A percentile compares a stretch with the other conserved stretches of the same genome.
These are phyloP conservation scores for Chaetogeoica ovagalla DNA, from an alignment of 2,888 invertebrate genomes.

Conservation along the genomic window DNA sequence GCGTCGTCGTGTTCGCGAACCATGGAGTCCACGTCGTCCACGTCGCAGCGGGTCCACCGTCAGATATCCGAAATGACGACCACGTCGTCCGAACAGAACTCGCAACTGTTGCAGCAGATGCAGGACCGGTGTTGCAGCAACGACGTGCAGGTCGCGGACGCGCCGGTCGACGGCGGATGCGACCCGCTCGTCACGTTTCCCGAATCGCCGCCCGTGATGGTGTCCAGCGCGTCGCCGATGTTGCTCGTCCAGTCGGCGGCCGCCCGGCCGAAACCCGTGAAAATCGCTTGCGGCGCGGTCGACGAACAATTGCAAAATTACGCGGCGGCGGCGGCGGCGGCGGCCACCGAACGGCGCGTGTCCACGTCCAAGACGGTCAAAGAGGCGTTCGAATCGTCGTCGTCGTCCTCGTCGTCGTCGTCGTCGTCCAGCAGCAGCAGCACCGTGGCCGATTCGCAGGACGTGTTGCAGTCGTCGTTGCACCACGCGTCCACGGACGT, in stretches of 20 bases:
- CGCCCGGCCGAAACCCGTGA: conserved; percentile 29
- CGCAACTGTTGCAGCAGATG: conserved; percentile 57
- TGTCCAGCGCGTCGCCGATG: conserved; percentile 39
- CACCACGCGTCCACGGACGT: conserved; percentile 59
- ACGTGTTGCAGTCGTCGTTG: conserved; percentile 70
- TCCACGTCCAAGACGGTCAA: conserved; percentile 74
- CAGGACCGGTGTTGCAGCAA: neutral
- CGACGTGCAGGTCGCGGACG: conserved; percentile 56
- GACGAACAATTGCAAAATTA: conserved; percentile 66
- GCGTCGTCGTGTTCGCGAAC: conserved; percentile 10
- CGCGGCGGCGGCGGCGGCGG: conserved; percentile 83
- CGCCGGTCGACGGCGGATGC: conserved; percentile 57
- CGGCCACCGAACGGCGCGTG: conserved; percentile 81
- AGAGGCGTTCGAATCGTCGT: conserved; percentile 72
- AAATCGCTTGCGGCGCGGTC: conserved; percentile 58
- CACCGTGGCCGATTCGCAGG: conserved; percentile 71
- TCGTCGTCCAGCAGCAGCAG: conserved; percentile 75
- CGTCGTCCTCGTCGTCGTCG: conserved; percentile 40
- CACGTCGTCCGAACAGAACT: conserved; percentile 61
- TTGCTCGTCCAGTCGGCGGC: neutral
- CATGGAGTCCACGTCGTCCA: conserved; percentile 61
- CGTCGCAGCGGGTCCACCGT: conserved; percentile 63
- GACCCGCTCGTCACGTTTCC: conserved; percentile 79
- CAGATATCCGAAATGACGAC: conserved; percentile 74
- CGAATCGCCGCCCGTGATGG: conserved; percentile 68